Base-by-base conservation (phyloP, 2,888 invertebrate species). In the Serrognathus titanus region DNA sequence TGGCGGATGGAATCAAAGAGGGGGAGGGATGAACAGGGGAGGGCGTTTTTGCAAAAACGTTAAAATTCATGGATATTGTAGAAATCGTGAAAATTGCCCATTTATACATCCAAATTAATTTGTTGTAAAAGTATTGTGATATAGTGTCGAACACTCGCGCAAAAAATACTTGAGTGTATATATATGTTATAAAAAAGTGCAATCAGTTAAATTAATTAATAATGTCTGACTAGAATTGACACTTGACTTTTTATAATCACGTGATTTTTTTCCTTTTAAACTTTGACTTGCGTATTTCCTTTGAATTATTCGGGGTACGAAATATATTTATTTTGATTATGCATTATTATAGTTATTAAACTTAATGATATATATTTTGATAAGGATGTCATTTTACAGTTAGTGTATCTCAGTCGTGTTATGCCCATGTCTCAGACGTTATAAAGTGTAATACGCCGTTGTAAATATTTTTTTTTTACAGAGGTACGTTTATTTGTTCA, bases 11-110 rank as follows among this genome's bases (percentile, higher is more conserved):
- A 80, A 80, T 65, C 76, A 82, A 68, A 81, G 82, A 8, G 82
- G 81, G 66, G 76, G 81, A 40, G 78, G 78, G 11, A 75, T 79
- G 8, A 77, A 78, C 13, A 73, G 78, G 57, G 79, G 81, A 39
- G 75, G 80, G 10, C 60, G 81, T 81, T 39, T 84, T 80, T 94
- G 93, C 73, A 87, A 89, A 72, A 89, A 90, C 73, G 89, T 89
- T 70, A 87, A 88, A 73, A 86, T 88, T 68, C 86, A 84, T 66
- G 93, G 93, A 1, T 89, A 85, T 59, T 94, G 94, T 78, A 81
- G 90, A 50, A 85, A 89, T 71, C 91, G 90, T 53, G 89, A 89
- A 66, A 87, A 87, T 66, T 95, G 94, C 78, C 85, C 87, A 52
- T 94, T 89, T 75, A 79, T 92, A 65, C 94, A 94, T 80, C 90